Evolutionary conservation across 2,888 invertebrate species (phyloP).

Genomic region (Aplocera efformata): DNA sequence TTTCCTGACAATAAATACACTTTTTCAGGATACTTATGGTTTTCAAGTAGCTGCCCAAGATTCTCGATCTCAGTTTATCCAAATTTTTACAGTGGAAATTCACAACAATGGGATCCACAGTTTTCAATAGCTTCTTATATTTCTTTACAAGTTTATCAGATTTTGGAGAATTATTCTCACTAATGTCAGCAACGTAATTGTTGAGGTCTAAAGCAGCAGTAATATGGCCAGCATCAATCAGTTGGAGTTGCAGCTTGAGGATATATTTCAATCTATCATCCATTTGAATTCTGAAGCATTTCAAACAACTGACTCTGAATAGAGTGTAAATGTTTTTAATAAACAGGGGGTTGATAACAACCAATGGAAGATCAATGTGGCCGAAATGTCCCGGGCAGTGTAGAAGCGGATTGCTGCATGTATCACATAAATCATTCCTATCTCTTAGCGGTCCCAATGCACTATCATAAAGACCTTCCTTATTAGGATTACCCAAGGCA

Average conservation of each 20-base stretch:
- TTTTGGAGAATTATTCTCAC: conserved; percentile 54
- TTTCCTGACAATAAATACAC: conserved; percentile 78
- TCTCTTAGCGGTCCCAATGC: conserved; percentile 86
- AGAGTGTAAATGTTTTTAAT: conserved; percentile 85
- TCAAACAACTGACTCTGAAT: conserved; percentile 84
- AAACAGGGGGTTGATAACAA: conserved; percentile 95
- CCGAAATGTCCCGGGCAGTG: conserved; percentile 97
- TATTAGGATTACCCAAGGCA: conserved; percentile 88
- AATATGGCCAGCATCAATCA: conserved; percentile 87
- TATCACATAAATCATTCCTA: conserved; percentile 86
- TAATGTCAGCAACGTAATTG: conserved; percentile 51
- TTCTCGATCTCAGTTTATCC: conserved; percentile 67
- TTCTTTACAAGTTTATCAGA: conserved; percentile 69
- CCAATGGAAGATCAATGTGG: conserved; percentile 93
- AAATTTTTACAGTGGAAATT: conserved; percentile 71
- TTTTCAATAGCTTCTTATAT: conserved; percentile 55
- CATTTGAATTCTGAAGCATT: conserved; percentile 85
- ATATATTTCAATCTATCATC: conserved; percentile 73
- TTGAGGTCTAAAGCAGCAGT: conserved; percentile 86
- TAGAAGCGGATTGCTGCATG: conserved; percentile 85
- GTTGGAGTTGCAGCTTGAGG: conserved; percentile 83
- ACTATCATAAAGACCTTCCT: conserved; percentile 95
- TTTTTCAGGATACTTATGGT: conserved; percentile 62
- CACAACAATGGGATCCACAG: conserved; percentile 47
- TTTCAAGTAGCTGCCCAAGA: conserved; percentile 68